Evolutionary conservation across 2,113 vertebrate species (phyloP), one percentile per base, ranked within the genome.

Genomic region (Chloropsis hardwickii): DNA sequence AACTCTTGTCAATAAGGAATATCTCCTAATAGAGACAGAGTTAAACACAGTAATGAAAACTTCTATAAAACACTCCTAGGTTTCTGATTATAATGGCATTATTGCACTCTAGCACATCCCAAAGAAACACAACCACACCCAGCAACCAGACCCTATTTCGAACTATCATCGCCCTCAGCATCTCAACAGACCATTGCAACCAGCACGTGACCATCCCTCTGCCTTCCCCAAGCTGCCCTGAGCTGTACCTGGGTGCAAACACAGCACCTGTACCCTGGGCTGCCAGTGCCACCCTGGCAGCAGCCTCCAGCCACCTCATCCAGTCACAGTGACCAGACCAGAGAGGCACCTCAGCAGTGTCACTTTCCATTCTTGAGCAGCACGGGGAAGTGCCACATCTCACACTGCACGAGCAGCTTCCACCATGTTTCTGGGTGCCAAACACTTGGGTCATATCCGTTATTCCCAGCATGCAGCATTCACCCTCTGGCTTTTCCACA

Each of bases 151-250:
- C 2, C 18, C 45, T 39, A 19, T 12, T 56, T 28, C 48, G 58
- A 82, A 54, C 14, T 13, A 44, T 14, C 29, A 64, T 7, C 14
- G 15, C 15, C 11, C n/a, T 58, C 51, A 53, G n/a, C 61, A 64
- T 10, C 3, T 0, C 44, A 42, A 23, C 6, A 24, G 3, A 54
- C 25, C 29, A 12, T 7, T 0, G 0, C 1, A 9, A 42, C 17
- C 11, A 35, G n/a, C 15, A 45, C 9, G 1, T 0, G 2, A 13
- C 13, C 39, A 50, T 7, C 29, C 18, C 24, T 54, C 35, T 31
- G 39, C 47, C 48, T 71, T 56, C 69, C 67, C 69, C 70, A 85
- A 62, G 72, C 53, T 12, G 12, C 28, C 27, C 29, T 9, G 9
- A 58, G 48, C 19, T 47, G 22, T 2, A 35, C 12, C 69, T 6